These are phyloP conservation scores for Brachionus rubens DNA, from an alignment of 1,140 invertebrate genomes.

Conservation along the genomic window DNA sequence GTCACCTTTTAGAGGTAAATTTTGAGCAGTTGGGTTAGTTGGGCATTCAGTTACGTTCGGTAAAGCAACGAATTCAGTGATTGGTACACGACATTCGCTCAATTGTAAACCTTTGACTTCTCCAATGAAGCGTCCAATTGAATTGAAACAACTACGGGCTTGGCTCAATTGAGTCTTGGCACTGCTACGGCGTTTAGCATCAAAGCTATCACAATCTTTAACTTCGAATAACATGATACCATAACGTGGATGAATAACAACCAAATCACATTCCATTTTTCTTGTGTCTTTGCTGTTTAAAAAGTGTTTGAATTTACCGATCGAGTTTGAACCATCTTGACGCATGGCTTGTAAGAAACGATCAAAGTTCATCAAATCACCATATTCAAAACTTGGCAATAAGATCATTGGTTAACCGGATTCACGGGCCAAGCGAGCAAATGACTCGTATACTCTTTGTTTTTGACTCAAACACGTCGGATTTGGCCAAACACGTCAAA, in stretches of 20 bases:
- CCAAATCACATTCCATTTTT: conserved; percentile 38
- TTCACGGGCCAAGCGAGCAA: conserved; percentile 26
- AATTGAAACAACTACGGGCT: conserved; percentile 30
- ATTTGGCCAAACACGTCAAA: conserved; percentile 40
- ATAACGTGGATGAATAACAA: conserved; percentile 43
- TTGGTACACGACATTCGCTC: conserved; percentile 2
- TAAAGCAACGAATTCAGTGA: conserved; percentile 43
- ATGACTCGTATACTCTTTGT: conserved; percentile 26
- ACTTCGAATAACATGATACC: conserved; percentile 28
- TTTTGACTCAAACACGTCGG: conserved; percentile 24
- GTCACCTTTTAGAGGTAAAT: neutral
- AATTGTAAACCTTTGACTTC: conserved; percentile 32
- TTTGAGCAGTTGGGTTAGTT: neutral
- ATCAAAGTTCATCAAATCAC: conserved; percentile 37
- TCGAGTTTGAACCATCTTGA: conserved; percentile 38
- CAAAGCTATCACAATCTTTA: conserved; percentile 37
- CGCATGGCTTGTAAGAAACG: conserved; percentile 21
- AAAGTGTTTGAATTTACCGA: conserved; percentile 39
- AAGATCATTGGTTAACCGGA: conserved; percentile 40
- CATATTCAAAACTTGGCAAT: conserved; percentile 42
- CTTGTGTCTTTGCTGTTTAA: conserved; percentile 36
- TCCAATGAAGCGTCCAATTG: conserved; percentile 4
- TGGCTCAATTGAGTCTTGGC: neutral
- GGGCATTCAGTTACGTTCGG: conserved; percentile 24
- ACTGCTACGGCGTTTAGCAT: neutral